A percentile compares a stretch with the other conserved stretches of the same genome.
phyloP scores from a whole-genome alignment of 2,113 vertebrate genomes.

The Thinocorus orbignyianus region DNA sequence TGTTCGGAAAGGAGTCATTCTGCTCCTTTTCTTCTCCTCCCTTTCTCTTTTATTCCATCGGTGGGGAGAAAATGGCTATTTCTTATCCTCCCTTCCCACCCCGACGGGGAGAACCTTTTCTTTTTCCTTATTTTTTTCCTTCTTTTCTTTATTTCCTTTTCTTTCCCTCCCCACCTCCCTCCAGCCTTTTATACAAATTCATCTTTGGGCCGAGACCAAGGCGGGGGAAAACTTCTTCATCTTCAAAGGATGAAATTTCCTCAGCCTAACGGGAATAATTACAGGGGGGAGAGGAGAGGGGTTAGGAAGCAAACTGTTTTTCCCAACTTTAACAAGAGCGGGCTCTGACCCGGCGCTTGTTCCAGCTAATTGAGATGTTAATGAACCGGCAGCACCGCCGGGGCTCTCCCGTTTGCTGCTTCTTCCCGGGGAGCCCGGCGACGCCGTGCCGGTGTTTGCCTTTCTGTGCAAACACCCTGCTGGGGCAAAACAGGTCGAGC shows the following conservation, averaged over 20 bases:
- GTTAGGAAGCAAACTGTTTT: neutral
- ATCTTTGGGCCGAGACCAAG: neutral
- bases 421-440: neutral
- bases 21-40: neutral
- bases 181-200: neutral
- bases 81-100: neutral
- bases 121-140: neutral
- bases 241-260: neutral
- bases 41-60: neutral
- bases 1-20: neutral
- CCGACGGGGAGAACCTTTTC: neutral
- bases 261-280: neutral
- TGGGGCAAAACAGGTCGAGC: neutral
- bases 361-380: neutral
- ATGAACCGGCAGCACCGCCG: neutral
- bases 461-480: conserved; percentile 42
- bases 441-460: neutral
- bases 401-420: neutral
- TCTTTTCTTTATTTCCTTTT: no score
- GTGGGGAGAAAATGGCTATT: neutral
- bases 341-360: conserved; percentile 8
- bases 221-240: neutral
- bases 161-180: neutral
- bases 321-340: neutral
- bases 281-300: no score